Evolutionary conservation across 2,888 invertebrate genomes (phyloP).

Genomic region (Eupithecia insigniata): DNA sequence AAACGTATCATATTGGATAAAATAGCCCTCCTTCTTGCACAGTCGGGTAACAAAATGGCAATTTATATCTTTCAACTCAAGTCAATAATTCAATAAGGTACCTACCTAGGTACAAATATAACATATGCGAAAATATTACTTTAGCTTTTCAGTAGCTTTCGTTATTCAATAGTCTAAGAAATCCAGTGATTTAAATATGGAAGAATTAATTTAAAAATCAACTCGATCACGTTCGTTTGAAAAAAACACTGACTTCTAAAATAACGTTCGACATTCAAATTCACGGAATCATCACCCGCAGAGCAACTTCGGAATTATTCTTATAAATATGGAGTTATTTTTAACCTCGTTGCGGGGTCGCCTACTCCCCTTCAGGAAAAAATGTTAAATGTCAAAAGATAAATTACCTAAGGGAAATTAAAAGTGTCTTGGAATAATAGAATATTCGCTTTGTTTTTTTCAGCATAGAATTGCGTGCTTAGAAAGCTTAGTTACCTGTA

Average conservation of each 20-base stretch:
- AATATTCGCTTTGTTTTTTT: constrained; percentile 65
- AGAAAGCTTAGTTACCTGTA: neutral
- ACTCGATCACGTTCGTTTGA: neutral
- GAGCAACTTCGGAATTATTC: constrained; percentile 69
- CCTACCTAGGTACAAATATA: too few relatives aligned
- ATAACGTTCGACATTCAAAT: constrained; percentile 23
- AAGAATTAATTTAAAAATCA: neutral
- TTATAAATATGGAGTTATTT: constrained; percentile 73
- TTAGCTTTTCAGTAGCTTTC: neutral
- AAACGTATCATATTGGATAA: neutral
- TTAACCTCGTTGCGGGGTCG: constrained; percentile 77
- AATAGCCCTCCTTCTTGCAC: too few relatives aligned
- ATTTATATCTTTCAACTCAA: too few relatives aligned
- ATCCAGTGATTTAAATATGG: neutral
- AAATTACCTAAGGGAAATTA: constrained; percentile 85
- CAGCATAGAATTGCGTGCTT: neutral
- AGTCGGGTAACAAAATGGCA: too few relatives aligned
- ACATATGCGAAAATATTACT: too few relatives aligned
- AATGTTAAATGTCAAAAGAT: constrained; percentile 70
- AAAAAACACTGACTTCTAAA: neutral
- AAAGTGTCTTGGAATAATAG: constrained; percentile 83
- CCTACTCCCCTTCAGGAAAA: constrained; percentile 66
- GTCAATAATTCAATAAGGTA: too few relatives aligned
- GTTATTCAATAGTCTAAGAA: neutral
- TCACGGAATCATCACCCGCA: constrained; percentile 71